Conservation (phyloP, 1,140 invertebrate species). For the Drosophila lacertosa region DNA sequence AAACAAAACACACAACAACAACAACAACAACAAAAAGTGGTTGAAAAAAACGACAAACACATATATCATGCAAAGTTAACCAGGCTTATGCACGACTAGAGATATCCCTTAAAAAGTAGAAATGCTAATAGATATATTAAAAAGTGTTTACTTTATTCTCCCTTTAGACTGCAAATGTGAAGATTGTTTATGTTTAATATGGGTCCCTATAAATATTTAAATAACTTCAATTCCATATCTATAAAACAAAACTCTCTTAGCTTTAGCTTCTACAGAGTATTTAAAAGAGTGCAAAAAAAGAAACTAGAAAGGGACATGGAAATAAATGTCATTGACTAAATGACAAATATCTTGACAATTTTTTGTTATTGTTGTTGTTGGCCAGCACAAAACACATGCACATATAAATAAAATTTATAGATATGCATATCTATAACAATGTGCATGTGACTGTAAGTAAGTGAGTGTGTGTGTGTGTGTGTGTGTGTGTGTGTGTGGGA, state of each 20-base stretch:
- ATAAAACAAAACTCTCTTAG: not conserved
- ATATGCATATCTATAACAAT: constrained; percentile 30
- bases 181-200: too few species aligned
- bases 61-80: constrained; percentile 6
- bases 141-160: too few species aligned
- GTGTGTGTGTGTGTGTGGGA: constrained; percentile 5
- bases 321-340: constrained; percentile 83
- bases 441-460: not conserved
- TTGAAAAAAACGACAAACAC: constrained; percentile 33
- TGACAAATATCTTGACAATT: constrained; percentile 78
- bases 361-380: constrained; percentile 38
- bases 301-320: constrained; percentile 63
- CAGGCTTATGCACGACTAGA: not conserved
- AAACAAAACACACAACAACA: constrained; percentile 49
- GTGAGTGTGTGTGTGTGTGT: not conserved
- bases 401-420: constrained; percentile 49
- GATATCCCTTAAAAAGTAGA: constrained; percentile 2
- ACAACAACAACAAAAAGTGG: too few species aligned
- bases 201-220: not conserved
- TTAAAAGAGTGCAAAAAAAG: constrained; percentile 4
- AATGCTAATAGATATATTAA: too few species aligned
- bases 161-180: too few species aligned
- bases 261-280: constrained; percentile 9
- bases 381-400: constrained; percentile 36
- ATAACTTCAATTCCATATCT: not conserved